Evolutionary conservation across 2,113 vertebrate genomes (phyloP), one percentile per base, ranked within the genome.

Genomic region (Anguilla japonica): DNA sequence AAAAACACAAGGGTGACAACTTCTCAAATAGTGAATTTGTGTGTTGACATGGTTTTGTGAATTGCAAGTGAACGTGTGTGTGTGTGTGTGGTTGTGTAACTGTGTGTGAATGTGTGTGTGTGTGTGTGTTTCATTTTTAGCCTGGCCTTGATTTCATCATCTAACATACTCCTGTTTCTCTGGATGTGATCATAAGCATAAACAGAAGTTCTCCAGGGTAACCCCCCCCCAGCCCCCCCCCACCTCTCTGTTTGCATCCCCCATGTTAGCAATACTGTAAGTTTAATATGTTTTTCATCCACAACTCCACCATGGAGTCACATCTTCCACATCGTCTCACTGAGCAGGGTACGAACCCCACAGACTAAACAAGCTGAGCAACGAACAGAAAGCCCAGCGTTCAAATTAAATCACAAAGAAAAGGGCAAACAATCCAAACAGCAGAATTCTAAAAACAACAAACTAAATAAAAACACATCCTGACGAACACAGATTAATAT

Each of bases 31-130:
- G 16, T 63, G 60, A 9, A 39, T 82, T 60, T 39, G 18, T 56
- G 82, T 81, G 43, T 14, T 53, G 41, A 53, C 34, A 22, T 13
- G 22, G 16, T 14, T 40, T 39, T 78, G 8, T 0, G 34, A n/a
- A 2, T 46, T 46, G 43, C 8, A 46, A 6, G 50, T 53, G 50
- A 11, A 11, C 11, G 50, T 13, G 50, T 53, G 50, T 53, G 50
- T 13, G 50, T 53, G 79, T 81, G 39, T 18, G n/a, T 63, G 83
- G 22, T 57, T 86, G 81, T 86, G 56, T 84, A 50, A 83, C 75
- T 82, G 87, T 81, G 82, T 88, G 39, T 84, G 79, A 82, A 56
- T 79, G 80, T 57, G 43, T 82, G 63, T 43, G 78, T 84, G 71
- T 84, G 79, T 75, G 9, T 56, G 86, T 50, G 84, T 56, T 34